These are phyloP conservation scores for Sternotherus odoratus DNA, from an alignment of 2,797 vertebrate species.

Conservation along the genomic window DNA sequence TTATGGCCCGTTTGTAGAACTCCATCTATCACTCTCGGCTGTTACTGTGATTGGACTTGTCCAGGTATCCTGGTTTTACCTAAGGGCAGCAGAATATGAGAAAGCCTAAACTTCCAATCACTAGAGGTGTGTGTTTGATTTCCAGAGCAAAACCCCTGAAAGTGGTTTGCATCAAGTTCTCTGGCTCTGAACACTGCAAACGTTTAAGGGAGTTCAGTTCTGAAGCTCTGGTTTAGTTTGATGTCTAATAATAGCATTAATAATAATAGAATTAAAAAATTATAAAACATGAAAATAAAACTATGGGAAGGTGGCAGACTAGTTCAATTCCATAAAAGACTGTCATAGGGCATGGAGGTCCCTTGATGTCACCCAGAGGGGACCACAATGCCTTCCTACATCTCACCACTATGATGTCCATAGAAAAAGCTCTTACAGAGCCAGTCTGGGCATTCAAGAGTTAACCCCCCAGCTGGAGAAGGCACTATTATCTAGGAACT, in stretches of 20 bases:
- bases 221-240: not conserved
- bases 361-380: not conserved
- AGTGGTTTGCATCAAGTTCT: fast-evolving
- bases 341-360: not conserved
- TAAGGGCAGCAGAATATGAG: not conserved
- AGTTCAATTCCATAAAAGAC: not conserved
- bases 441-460: not conserved
- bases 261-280: not conserved
- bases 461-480: not conserved
- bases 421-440: not conserved
- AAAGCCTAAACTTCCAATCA: not conserved
- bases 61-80: constrained; percentile 38
- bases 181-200: not conserved
- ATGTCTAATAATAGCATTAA: not conserved
- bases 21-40: constrained; percentile 49
- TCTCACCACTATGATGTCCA: not conserved
- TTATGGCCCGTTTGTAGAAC: constrained; percentile 9
- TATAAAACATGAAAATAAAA: not conserved
- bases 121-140: not conserved
- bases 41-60: constrained; percentile 64
- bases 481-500: not conserved
- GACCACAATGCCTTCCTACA: not conserved
- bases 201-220: fast-evolving
- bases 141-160: not conserved
- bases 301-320: not conserved